Base-by-base conservation (phyloP, 2,888 invertebrate species). In the Erebia epiphron region DNA sequence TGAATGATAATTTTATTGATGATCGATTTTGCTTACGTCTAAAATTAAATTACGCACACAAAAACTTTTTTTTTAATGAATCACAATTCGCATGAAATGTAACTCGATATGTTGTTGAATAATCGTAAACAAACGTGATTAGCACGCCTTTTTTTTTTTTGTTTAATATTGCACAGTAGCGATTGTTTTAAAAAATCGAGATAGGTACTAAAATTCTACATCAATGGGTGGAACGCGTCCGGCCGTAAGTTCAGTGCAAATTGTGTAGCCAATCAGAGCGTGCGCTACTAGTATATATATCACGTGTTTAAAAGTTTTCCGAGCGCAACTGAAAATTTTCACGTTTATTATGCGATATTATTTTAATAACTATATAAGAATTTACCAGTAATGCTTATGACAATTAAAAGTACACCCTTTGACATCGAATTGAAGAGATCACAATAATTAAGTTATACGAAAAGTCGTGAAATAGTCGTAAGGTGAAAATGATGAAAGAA, bases 181-280 rank as follows among this genome's bases (percentile, higher is more conserved):
- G 65, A 68, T 73, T 68, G 67, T 72, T 72, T 69, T 54, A 65
- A 72, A 69, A 73, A 69, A 66, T 61, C 57, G 67, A 74, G 69
- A 70, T n/a, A n/a, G n/a, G n/a, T n/a, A n/a, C n/a, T n/a, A n/a
- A n/a, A n/a, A n/a, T n/a, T n/a, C n/a, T n/a, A n/a, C n/a, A n/a
- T n/a, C n/a, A n/a, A n/a, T n/a, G n/a, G 72, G 76, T 75, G 75
- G 73, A 65, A 71, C 72, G 67, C 71, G 73, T 69, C 70, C 73
- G 76, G 71, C 77, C 76, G 78, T 76, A 77, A 77, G 76, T 76
- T 76, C 75, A 87, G 85, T 86, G 82, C 76, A 75, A 72, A 75
- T 73, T 77, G 77, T 80, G 78, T 80, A 82, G 80, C 83, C 86
- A 79, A 76, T 75, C 79, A 64, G 67, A 75, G 77, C 80, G 81